Base-by-base conservation (phyloP, 2,888 invertebrate species). In the Ectemnius continuus region DNA sequence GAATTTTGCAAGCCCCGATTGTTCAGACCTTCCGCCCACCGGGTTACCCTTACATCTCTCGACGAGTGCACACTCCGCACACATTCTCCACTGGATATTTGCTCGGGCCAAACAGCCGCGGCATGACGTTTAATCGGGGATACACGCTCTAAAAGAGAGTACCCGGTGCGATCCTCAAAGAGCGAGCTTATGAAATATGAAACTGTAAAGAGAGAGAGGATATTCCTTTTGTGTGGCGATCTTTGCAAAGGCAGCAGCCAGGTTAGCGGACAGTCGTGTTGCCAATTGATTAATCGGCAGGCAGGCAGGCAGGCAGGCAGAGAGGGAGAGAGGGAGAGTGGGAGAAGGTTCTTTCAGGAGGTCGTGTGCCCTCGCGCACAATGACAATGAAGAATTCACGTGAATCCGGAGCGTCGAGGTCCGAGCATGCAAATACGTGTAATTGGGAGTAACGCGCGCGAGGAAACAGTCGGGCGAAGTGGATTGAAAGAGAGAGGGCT, bases 391-490 rank as follows among this genome's bases (percentile, higher is more conserved):
- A 78, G 78, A 77, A 78, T 74, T 77, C 77, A 77, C 57, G 73
- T 74, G 78, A 78, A 77, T 78, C 77, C 70, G 66, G 77, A 61
- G 36, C 36, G 74, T 67, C 77, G 70, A 58, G 52, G 64, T 47
- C 70, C 66, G 77, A 64, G 76, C 67, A 74, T 70, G 78, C 78
- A 77, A 78, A 77, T 78, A 77, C 77, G 74, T 78, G 78, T 78
- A 78, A 78, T 78, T 78, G 78, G 78, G 77, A 74, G 77, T 47
- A 68, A 14, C 52, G 14, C n/a, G 4, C 16, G 52, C 52, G 69
- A 69, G 72, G 81, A 78, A 82, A 64, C 63, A 78, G 67, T 70
- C 74, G 70, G 78, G 70, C 58, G 73, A 36, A 36, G 36, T 36
- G 36, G 36, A 36, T 36, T 23, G 36, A 36, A 36, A 36, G 36